Evolutionary conservation across 2,888 invertebrate genomes (phyloP), one percentile per base, ranked within the genome.

Genomic region (Fabriciana adippe): DNA sequence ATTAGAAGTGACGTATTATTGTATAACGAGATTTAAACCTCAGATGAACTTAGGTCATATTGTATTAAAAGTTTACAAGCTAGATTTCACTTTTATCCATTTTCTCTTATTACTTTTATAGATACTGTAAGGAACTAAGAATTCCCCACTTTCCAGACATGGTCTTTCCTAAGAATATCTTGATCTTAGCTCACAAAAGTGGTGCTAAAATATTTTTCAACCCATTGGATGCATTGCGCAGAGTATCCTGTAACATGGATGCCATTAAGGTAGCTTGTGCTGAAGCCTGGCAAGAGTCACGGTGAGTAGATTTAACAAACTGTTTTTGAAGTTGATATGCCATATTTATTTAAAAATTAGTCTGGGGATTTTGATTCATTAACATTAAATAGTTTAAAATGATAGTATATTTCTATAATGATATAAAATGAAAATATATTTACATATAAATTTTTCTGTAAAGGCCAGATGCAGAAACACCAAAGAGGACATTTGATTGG

Each of bases 81-180:
- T 51, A 3, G n/a, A 47, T 26, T 35, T 21, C n/a, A 31, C 50
- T 57, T 54, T 48, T 56, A 59, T 26, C 31, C 26, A 53, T 15
- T 62, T 64, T 70, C 8, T 48, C 8, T 48, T 31, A 53, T 54
- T 65, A 64, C 67, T 71, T 77, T 91, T 93, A 64, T 83, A 97
- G 96, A 76, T 98, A 95, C 81, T 94, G 94, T 64, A 94, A 93
- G 75, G 93, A 95, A 51, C 87, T 98, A 68, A 93, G 94, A 67
- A 93, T 99, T 75, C 98, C 98, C n/a, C 97, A 98, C 83, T 94
- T 98, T 78, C 99, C 99, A 6, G 99, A 99, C 82, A 99, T 99
- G 99, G 97, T 99, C 26, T 99, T 99, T 92, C 97, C 98, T 21
- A 96, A 97, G 78, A 99, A 99, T 83, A 88, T 94, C 70, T 89